phyloP scores from a whole-genome alignment of 2,113 vertebrate genomes.

The Bambusicola thoracicus region DNA sequence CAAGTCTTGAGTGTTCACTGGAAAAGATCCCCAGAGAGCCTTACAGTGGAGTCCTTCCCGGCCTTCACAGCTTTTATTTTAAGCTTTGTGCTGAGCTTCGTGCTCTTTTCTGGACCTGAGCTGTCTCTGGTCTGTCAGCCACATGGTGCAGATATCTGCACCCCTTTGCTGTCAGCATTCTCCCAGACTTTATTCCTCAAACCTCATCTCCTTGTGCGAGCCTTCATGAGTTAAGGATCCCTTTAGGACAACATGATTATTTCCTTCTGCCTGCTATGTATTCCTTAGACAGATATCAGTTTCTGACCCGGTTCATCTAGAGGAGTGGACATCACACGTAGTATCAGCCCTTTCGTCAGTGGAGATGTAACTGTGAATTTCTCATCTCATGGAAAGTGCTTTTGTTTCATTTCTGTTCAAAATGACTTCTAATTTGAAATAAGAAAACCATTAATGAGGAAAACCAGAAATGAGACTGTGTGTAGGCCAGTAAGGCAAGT shows the following conservation, averaged over 20 bases:
- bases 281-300: not conserved
- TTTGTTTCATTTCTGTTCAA: not conserved
- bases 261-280: conserved; percentile 47
- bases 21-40: conserved; percentile 32
- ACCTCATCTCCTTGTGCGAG: conserved; percentile 26
- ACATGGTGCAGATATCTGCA: conserved; percentile 66
- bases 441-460: not conserved
- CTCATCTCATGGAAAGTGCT: not conserved
- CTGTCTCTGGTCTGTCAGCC: conserved; percentile 66
- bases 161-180: conserved; percentile 19
- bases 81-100: conserved; percentile 45
- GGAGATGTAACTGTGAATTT: not conserved
- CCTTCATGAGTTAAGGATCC: conserved; percentile 40
- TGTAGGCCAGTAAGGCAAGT: not conserved
- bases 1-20: conserved; percentile 23
- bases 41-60: conserved; percentile 4
- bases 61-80: conserved; percentile 59
- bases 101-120: conserved; percentile 44
- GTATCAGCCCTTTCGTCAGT: not conserved
- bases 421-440: not conserved
- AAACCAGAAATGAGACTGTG: not conserved
- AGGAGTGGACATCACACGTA: not conserved
- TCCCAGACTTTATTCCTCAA: conserved; percentile 57
- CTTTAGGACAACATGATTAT: conserved; percentile 26
- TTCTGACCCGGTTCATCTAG: not conserved